phyloP scores from a whole-genome alignment of 1,140 invertebrate species.

The Drosophila ercepeae region DNA sequence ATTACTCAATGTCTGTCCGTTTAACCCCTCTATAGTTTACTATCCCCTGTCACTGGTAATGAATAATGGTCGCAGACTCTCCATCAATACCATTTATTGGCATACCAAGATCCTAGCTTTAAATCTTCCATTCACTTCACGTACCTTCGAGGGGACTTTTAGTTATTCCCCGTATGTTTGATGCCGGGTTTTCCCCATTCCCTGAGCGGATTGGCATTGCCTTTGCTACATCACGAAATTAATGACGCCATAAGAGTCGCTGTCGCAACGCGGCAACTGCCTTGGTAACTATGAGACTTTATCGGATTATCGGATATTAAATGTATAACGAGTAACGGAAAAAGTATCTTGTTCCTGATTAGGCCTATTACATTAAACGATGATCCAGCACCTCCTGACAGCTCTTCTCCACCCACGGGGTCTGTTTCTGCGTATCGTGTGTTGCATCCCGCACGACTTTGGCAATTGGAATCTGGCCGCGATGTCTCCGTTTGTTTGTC shows the following conservation, averaged over 20 bases:
- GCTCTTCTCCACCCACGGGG: neutral
- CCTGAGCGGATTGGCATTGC: conserved; percentile 14
- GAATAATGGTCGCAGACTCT: neutral
- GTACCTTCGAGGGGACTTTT: conserved; percentile 30
- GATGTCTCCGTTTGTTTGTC: conserved; percentile 80
- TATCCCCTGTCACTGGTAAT: neutral
- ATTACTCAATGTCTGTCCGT: conserved; percentile 62
- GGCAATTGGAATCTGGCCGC: conserved; percentile 77
- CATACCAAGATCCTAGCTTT: neutral
- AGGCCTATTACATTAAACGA: neutral
- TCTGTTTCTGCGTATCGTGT: conserved; percentile 2
- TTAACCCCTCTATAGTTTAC: neutral
- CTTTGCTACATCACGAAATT: conserved; percentile 23
- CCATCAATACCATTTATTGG: neutral
- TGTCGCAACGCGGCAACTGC: neutral
- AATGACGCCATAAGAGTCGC: conserved; percentile 27
- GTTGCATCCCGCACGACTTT: conserved; percentile 32
- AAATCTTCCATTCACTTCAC: conserved; percentile 12
- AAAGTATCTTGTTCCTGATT: neutral
- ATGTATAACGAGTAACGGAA: too few species aligned
- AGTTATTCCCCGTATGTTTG: conserved; percentile 14
- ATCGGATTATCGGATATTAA: too few species aligned
- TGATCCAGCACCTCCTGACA: neutral
- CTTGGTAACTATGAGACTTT: too few species aligned
- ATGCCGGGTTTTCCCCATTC: neutral